A percentile compares a stretch with the other conserved stretches of the same genome.
Conservation (phyloP, 2,888 invertebrate species). For the Oscheius sp. region DNA sequence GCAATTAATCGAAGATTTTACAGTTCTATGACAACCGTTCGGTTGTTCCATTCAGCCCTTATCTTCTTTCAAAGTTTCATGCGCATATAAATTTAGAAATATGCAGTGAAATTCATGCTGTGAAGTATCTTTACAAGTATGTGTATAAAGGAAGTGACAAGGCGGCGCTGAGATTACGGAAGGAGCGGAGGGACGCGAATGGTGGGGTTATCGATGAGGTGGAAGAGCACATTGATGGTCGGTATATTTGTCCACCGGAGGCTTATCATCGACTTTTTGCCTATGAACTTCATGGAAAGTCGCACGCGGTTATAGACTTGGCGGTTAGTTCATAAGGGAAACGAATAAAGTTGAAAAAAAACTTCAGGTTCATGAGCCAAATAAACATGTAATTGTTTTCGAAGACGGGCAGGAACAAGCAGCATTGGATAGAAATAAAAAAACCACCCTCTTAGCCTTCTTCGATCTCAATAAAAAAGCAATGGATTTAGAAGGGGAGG, state of each 20-base stretch:
- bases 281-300: not conserved
- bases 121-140: slow-evolving; percentile 57
- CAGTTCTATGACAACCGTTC: slow-evolving; percentile 68
- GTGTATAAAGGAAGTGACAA: slow-evolving; percentile 53
- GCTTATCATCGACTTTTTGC: not conserved
- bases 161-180: slow-evolving; percentile 29
- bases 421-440: too few species aligned
- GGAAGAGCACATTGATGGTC: slow-evolving; percentile 33
- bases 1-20: not conserved
- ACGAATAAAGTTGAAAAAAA: too few species aligned
- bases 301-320: not conserved
- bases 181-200: slow-evolving; percentile 31
- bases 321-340: too few species aligned
- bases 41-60: slow-evolving; percentile 73
- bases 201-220: slow-evolving; percentile 39
- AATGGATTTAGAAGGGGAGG: not conserved
- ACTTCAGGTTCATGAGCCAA: not conserved
- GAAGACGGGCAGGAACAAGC: not conserved
- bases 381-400: not conserved
- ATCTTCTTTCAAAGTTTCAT: slow-evolving; percentile 46
- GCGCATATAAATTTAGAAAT: slow-evolving; percentile 65
- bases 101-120: slow-evolving; percentile 63
- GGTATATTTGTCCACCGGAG: slow-evolving; percentile 51
- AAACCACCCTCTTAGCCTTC: not conserved
- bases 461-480: slow-evolving; percentile 1